A percentile compares a stretch with the other conserved stretches of the same genome.
Conservation (phyloP, 2,888 invertebrate species). For the Ophioninae sp. region DNA sequence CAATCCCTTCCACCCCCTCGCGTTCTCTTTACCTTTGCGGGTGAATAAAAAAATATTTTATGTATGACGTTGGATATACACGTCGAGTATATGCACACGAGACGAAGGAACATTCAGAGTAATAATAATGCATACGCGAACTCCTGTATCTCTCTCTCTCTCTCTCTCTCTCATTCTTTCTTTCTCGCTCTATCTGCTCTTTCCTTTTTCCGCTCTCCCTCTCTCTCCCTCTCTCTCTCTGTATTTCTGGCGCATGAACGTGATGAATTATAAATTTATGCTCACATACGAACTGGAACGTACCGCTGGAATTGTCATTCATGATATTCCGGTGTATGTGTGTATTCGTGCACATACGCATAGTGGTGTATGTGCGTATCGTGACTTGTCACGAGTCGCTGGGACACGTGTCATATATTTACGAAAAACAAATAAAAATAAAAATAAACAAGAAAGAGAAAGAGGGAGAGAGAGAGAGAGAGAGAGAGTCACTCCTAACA, state of each 20-base stretch:
- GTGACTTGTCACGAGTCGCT: constrained; percentile 26
- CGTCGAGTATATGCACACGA: constrained; percentile 23
- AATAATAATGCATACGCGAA: constrained; percentile 55
- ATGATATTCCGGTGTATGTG: constrained; percentile 54
- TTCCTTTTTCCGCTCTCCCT: neutral
- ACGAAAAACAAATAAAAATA: neutral
- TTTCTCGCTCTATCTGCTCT: neutral
- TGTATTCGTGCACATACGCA: neutral
- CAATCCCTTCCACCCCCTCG: neutral
- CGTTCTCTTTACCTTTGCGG: constrained; percentile 19
- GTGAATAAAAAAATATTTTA: constrained; percentile 52
- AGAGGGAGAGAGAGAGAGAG: neutral
- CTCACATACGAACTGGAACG: constrained; percentile 19
- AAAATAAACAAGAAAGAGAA: too few species aligned
- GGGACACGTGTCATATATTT: constrained; percentile 15
- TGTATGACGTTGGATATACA: constrained; percentile 53
- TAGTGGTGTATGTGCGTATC: constrained; percentile 13
- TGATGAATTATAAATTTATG: constrained; percentile 56
- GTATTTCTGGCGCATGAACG: constrained; percentile 19
- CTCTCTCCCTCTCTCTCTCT: neutral
- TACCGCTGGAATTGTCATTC: constrained; percentile 55
- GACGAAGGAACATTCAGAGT: constrained; percentile 49
- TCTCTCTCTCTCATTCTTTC: constrained; percentile 6
- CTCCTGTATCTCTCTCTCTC: constrained; percentile 2
- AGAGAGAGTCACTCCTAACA: neutral